phyloP scores from a whole-genome alignment of 2,797 vertebrate species.

The Phylloscopus collybita region DNA sequence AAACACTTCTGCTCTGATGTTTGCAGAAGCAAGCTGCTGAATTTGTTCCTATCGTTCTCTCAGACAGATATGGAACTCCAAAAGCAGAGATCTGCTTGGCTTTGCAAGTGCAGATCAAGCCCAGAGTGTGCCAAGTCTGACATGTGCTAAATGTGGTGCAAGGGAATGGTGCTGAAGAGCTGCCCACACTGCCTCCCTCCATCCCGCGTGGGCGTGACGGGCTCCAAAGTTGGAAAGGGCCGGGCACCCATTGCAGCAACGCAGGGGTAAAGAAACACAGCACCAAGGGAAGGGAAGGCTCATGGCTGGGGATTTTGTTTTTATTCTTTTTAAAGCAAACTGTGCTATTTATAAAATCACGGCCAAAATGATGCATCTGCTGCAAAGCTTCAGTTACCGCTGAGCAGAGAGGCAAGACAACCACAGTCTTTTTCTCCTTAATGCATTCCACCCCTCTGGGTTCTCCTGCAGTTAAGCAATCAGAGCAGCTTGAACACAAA shows the following conservation, averaged over 20 bases:
- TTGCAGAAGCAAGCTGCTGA: not conserved
- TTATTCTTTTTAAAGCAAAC: not conserved
- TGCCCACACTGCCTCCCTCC: not conserved
- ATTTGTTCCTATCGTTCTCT: not conserved
- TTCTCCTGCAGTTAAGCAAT: not conserved
- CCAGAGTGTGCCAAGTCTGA: not conserved
- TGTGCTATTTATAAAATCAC: constrained; percentile 15
- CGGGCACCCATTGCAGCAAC: not conserved
- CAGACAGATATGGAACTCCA: not conserved
- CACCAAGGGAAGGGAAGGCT: not conserved
- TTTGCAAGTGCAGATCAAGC: not conserved
- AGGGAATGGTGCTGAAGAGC: not conserved
- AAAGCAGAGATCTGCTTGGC: not conserved
- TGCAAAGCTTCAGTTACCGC: not conserved
- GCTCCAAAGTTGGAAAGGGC: not conserved
- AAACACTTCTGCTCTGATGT: not conserved
- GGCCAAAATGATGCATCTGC: not conserved
- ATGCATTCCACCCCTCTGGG: not conserved
- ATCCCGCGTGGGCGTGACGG: fast-evolving
- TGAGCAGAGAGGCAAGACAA: not conserved
- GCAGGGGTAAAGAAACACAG: not conserved
- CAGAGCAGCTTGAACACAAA: not conserved
- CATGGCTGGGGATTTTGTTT: not conserved
- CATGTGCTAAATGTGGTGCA: not conserved
- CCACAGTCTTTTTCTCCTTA: not conserved